Evolutionary conservation across 2,888 invertebrate species (phyloP).

Genomic region (Leucophora obtusa): DNA sequence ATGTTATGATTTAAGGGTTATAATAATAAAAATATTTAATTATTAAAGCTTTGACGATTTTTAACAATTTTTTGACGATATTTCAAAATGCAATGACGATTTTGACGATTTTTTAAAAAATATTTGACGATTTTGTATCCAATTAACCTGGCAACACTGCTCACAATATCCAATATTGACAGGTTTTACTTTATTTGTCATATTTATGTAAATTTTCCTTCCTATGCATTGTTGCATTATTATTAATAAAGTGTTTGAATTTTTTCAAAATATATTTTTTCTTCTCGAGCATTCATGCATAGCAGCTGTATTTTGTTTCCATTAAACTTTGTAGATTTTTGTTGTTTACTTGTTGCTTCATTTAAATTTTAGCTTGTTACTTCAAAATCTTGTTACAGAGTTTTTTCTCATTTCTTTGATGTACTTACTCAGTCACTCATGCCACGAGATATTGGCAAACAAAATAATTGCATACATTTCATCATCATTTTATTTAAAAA

Average conservation of each 20-base stretch:
- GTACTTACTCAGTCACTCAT: not conserved
- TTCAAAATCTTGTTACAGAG: conserved; percentile 25
- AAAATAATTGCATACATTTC: conserved; percentile 56
- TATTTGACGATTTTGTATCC: too few species aligned
- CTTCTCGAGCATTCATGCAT: conserved; percentile 21
- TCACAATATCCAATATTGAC: too few species aligned
- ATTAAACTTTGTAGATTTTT: conserved; percentile 17
- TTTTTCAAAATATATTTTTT: not conserved
- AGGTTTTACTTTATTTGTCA: not conserved
- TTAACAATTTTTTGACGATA: too few species aligned
- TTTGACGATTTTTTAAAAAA: too few species aligned
- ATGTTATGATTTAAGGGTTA: too few species aligned
- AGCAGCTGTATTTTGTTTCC: conserved; percentile 51
- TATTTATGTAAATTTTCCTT: conserved; percentile 12
- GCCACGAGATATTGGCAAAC: conserved; percentile 27
- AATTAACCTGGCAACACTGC: too few species aligned
- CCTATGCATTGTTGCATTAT: not conserved
- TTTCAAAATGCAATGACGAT: too few species aligned
- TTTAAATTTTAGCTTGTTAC: conserved; percentile 37
- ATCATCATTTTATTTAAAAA: conserved; percentile 26
- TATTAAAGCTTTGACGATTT: too few species aligned
- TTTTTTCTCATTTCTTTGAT: not conserved
- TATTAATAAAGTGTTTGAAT: conserved; percentile 3
- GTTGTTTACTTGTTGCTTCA: not conserved
- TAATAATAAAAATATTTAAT: too few species aligned